Conservation (phyloP, 1,140 invertebrate genomes). For the Drosophila sulfurigaster region DNA sequence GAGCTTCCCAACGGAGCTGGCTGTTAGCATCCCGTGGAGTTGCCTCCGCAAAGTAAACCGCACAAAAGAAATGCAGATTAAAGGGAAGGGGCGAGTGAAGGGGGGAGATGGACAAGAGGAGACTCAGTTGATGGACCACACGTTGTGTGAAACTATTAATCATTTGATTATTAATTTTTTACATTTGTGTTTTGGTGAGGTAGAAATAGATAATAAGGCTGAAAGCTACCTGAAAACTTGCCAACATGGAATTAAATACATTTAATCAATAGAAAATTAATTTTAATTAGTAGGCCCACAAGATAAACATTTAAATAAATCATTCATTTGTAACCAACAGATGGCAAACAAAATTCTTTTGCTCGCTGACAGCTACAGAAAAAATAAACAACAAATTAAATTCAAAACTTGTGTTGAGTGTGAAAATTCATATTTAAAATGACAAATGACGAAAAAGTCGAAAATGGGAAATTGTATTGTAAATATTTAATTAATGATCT, state of each 20-base stretch:
- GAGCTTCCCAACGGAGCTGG: slow-evolving; percentile 49
- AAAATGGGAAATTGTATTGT: slow-evolving; percentile 24
- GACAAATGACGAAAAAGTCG: slow-evolving; percentile 35
- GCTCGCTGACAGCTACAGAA: slow-evolving; percentile 37
- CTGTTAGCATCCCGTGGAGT: slow-evolving; percentile 54
- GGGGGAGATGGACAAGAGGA: neutral
- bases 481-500: slow-evolving; percentile 69
- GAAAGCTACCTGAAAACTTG: slow-evolving; percentile 62
- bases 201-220: slow-evolving; percentile 16
- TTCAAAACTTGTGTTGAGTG: slow-evolving; percentile 32
- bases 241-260: slow-evolving; percentile 58
- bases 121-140: slow-evolving; percentile 56
- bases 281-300: slow-evolving; percentile 61
- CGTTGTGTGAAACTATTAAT: slow-evolving; percentile 68
- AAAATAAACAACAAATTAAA: neutral
- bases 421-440: slow-evolving; percentile 60
- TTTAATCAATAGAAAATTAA: slow-evolving; percentile 72
- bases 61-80: slow-evolving; percentile 20
- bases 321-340: slow-evolving; percentile 29
- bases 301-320: slow-evolving; percentile 40
- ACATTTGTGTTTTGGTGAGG: slow-evolving; percentile 28
- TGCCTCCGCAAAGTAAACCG: slow-evolving; percentile 47
- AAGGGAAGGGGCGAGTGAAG: slow-evolving; percentile 1
- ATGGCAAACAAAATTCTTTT: slow-evolving; percentile 12
- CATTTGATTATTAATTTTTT: slow-evolving; percentile 71